These are phyloP conservation scores for Seira ritae DNA, from an alignment of 2,888 invertebrate species.

Conservation along the genomic window DNA sequence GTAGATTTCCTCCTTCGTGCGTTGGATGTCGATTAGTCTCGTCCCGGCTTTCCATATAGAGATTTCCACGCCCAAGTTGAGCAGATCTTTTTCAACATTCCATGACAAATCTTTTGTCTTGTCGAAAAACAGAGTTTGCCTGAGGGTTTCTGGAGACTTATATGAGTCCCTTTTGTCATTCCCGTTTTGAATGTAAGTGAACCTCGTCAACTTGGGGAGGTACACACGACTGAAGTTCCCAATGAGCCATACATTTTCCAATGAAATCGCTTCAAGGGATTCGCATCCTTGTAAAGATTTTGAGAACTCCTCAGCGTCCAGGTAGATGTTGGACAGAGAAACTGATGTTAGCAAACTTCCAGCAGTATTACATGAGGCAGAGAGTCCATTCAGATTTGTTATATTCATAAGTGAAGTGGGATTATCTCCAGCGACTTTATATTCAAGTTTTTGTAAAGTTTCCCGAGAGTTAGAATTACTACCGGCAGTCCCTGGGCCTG, in stretches of 20 bases:
- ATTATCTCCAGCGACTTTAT: neutral
- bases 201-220: slow-evolving; percentile 28
- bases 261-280: slow-evolving; percentile 14
- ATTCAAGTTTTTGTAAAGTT: neutral
- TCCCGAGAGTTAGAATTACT: neutral
- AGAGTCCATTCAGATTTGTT: slow-evolving; percentile 22
- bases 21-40: slow-evolving; percentile 38
- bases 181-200: slow-evolving; percentile 37
- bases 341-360: neutral
- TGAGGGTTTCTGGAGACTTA: slow-evolving; percentile 35
- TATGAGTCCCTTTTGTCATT: slow-evolving; percentile 46
- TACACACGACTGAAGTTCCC: slow-evolving; percentile 35
- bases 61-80: slow-evolving; percentile 33
- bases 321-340: slow-evolving; percentile 26
- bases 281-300: slow-evolving; percentile 21
- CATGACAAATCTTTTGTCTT: too few relatives aligned
- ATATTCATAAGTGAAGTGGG: slow-evolving; percentile 1
- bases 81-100: slow-evolving; percentile 41
- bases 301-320: slow-evolving; percentile 41
- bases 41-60: too few relatives aligned
- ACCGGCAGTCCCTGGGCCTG: neutral
- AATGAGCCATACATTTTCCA: slow-evolving; percentile 35
- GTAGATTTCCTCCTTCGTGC: slow-evolving; percentile 24
- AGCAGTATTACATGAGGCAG: neutral
- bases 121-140: slow-evolving; percentile 47